Evolutionary conservation across 2,113 vertebrate genomes (phyloP), one percentile per base, ranked within the genome.

Genomic region (Cinclus mexicanus): DNA sequence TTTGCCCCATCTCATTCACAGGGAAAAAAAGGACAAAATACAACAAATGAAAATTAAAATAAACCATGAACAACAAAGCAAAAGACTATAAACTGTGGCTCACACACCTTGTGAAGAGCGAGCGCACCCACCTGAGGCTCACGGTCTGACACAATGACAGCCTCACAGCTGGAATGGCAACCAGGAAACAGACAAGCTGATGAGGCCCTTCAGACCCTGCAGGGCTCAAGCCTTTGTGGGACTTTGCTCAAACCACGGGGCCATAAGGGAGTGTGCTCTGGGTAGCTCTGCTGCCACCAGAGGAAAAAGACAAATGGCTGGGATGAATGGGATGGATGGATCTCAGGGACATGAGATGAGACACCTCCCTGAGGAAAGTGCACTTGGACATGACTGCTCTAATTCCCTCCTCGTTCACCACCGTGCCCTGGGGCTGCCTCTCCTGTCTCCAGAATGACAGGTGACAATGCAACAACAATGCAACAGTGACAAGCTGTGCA

Each of bases 101-200:
- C 47, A 57, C 22, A 42, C 7, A 53, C 3, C 35, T 41, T 52
- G 19, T 52, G 35, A 35, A 33, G 85, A 71, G 23, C 15, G 49
- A 65, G n/a, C 52, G 63, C 9, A 44, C 2, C 15, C 37, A n/a
- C 52, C 41, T 41, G 65, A 83, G 37, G 50, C 29, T 74, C 52
- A 63, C 0, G 0, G 11, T 29, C 46, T 61, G 71, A 37, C 10
- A 46, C 64, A 71, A 16, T 4, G 20, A 35, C 4, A 71, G 10
- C 28, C 22, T 77, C 9, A 12, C 5, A n/a, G 47, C 9, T 68
- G 35, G 33, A 80, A 42, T 7, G 37, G 39, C 63, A 28, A 31
- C 25, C 15, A 81, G 16, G 13, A 50, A 75, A 89, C 4, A 71
- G 7, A 37, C 1, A 8, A 35, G 49, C 64, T 22, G 24, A 81